Base-by-base conservation (phyloP, 2,888 invertebrate genomes). In the Omphaloscelis lunosa region DNA sequence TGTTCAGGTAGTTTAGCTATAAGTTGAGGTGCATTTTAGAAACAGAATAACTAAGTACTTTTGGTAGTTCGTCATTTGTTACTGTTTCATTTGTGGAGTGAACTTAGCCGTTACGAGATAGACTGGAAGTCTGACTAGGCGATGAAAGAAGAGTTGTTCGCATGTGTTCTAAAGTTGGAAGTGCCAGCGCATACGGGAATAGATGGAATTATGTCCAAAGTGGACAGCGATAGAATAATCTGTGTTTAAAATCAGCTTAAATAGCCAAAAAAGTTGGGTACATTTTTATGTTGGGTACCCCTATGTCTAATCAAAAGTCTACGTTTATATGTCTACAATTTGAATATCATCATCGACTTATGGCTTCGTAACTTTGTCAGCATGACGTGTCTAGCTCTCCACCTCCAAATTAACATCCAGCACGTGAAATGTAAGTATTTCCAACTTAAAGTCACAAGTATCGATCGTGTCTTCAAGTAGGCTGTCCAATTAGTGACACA, bases 401-500 rank as follows among this genome's bases (percentile, higher is more conserved):
- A 27, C 2, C 48, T 62, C 27, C 20, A 70, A 61, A 80, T 67
- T 80, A 56, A 80, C 71, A 34, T 67, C 56, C 20, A 83, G 69
- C 62, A 84, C 80, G 62, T 79, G 58, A 56, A 66, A 70, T 69
- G 58, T 34, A 80, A 80, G 73, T 79, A n/a, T 45, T 53, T 68
- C 20, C 41, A 69, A 76, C 27, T 63, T n/a, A 17, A 56, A 58
- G 41, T 79, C 53, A 27, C 53, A 67, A 77, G 51, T 63, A 76
- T 81, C 77, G 82, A 85, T 39, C 71, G 68, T 71, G 29, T 59
- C 75, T 67, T 78, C 17, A 41, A 84, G 66, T 67, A 72, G 66
- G 56, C 62, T 70, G 83, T 72, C 83, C 83, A 86, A 84, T 84
- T 86, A 84, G 86, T 45, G 70, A 20, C 59, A 39, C 82, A 72